Percentiles rank a stretch among this genome's conserved stretches.
These are phyloP conservation scores for Megalops atlanticus DNA, from an alignment of 2,113 vertebrate genomes.

Conservation along the genomic window DNA sequence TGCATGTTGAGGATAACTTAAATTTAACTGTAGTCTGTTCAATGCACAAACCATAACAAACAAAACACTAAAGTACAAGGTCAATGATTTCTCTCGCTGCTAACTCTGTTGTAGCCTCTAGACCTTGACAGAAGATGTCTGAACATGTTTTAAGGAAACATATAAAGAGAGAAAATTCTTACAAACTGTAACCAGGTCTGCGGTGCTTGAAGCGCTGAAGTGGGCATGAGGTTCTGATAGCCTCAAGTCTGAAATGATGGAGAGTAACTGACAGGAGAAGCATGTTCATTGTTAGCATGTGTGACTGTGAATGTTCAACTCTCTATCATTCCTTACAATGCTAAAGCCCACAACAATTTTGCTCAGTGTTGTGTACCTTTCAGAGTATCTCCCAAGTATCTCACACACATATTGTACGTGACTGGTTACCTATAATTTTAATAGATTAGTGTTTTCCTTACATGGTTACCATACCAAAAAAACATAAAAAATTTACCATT, in stretches of 20 bases:
- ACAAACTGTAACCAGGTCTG: constrained; percentile 6
- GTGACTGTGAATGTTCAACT: not conserved
- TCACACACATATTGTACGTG: not conserved
- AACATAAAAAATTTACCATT: too few relatives aligned
- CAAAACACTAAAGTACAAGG: not conserved
- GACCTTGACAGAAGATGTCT: not conserved
- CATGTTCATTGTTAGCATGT: constrained; percentile 21
- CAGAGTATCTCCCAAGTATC: not conserved
- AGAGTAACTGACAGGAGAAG: constrained; percentile 20
- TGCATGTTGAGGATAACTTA: not conserved
- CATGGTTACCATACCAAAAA: not conserved
- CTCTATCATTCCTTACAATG: not conserved
- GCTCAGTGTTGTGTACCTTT: not conserved
- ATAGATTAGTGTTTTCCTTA: not conserved
- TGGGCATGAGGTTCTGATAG: not conserved
- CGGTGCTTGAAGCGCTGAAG: constrained; percentile 20
- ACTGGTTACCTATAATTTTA: not conserved
- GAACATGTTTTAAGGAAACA: constrained; percentile 7
- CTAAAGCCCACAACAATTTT: constrained; percentile 9
- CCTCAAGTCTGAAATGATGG: constrained; percentile 24
- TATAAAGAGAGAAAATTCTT: not conserved
- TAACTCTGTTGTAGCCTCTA: constrained; percentile 2
- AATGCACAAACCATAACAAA: not conserved
- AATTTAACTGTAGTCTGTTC: not conserved
- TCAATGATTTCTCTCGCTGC: not conserved